Conservation (phyloP, 1,140 invertebrate species). For the Bombus terrestris region DNA sequence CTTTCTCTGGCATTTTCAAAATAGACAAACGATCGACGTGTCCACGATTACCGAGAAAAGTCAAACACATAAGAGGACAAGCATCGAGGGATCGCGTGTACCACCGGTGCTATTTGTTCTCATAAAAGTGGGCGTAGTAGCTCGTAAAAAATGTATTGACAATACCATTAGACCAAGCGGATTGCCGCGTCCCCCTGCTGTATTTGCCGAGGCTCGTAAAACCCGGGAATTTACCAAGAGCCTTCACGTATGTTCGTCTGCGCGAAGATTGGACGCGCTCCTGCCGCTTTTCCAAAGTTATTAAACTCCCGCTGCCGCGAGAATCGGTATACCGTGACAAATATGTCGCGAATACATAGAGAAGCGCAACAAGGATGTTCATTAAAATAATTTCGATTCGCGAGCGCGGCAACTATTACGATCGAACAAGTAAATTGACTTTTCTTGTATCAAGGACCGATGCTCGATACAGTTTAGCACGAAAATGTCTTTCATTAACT, state of each 20-base stretch:
- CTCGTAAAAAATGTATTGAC: conserved; percentile 73
- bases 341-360: background rate
- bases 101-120: conserved; percentile 67
- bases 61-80: conserved; percentile 8
- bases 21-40: conserved; percentile 13
- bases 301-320: conserved; percentile 15
- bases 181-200: conserved; percentile 42
- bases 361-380: background rate
- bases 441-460: background rate
- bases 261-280: conserved; percentile 23
- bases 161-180: conserved; percentile 66
- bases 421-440: background rate
- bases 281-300: background rate
- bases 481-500: background rate
- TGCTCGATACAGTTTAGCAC: background rate
- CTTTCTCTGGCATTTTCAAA: conserved; percentile 24
- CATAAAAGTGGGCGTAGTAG: conserved; percentile 66
- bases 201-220: conserved; percentile 71
- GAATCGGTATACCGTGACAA: background rate
- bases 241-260: conserved; percentile 4
- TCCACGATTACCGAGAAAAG: background rate
- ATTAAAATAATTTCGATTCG: background rate
- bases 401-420: background rate
- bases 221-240: conserved; percentile 67
- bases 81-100: background rate